These are phyloP conservation scores for Calephelis nemesis DNA, from an alignment of 1,140 invertebrate genomes.

Conservation along the genomic window DNA sequence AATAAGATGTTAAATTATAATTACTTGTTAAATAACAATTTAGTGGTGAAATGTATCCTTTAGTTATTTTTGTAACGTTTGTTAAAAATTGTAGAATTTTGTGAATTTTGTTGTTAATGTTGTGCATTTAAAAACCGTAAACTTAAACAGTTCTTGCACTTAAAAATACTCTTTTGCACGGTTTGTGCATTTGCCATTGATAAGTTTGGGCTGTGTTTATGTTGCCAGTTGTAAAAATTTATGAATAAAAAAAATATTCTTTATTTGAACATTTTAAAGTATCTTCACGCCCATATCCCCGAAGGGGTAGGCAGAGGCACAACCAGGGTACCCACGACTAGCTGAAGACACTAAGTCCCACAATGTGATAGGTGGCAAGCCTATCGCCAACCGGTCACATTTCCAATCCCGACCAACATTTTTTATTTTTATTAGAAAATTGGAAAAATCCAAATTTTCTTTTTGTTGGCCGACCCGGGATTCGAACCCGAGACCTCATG, in stretches of 20 bases:
- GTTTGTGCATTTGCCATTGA: conserved; percentile 4
- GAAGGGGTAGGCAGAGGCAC: no score
- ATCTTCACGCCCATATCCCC: no score
- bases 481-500: no score
- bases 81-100: neutral
- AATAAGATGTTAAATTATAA: neutral
- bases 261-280: neutral
- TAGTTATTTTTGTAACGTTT: neutral
- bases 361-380: no score
- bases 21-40: neutral
- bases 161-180: neutral
- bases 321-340: no score
- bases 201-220: neutral
- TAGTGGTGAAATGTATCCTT: neutral
- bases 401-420: no score
- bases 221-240: neutral
- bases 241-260: neutral
- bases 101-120: no score
- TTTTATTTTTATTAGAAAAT: no score
- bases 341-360: no score
- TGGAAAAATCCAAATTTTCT: no score
- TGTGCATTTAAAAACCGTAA: neutral
- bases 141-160: neutral
- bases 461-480: no score
- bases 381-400: no score